A percentile compares a stretch with the other conserved stretches of the same genome.
These are phyloP conservation scores for Phocoena phocoena DNA, from an alignment of 2,113 vertebrate genomes.

Conservation along the genomic window DNA sequence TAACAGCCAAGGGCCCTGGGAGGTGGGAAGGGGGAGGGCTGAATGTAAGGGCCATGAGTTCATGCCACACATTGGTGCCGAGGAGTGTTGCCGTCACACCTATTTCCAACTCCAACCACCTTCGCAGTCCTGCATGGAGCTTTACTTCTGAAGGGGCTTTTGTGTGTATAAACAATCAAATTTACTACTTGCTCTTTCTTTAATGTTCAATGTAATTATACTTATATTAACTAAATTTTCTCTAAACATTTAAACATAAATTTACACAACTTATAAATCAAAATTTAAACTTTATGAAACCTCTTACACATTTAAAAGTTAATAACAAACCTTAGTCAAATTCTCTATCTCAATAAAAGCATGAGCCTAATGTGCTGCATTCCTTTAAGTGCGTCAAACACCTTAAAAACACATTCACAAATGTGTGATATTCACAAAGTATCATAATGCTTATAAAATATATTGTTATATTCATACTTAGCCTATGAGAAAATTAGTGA, in stretches of 20 bases:
- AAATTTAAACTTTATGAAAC: background rate
- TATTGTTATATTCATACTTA: background rate
- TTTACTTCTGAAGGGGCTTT: background rate
- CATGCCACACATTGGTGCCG: background rate
- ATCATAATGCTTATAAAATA: background rate
- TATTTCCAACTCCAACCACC: background rate
- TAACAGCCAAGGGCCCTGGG: background rate
- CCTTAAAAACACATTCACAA: background rate
- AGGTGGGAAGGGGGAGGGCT: fast-evolving
- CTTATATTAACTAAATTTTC: background rate
- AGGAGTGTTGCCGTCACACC: background rate
- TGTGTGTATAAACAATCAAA: background rate
- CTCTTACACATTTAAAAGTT: background rate
- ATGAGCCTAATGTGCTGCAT: background rate
- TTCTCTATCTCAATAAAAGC: background rate
- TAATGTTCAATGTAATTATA: background rate
- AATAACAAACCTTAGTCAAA: background rate
- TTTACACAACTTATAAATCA: background rate
- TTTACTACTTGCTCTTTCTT: background rate
- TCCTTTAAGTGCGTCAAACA: background rate
- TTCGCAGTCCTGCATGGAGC: background rate
- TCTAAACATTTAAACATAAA: background rate
- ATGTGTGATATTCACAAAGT: background rate
- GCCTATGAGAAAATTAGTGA: background rate
- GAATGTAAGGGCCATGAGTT: too few species aligned